phyloP scores from a whole-genome alignment of 2,113 vertebrate genomes.

The Laticauda colubrina region DNA sequence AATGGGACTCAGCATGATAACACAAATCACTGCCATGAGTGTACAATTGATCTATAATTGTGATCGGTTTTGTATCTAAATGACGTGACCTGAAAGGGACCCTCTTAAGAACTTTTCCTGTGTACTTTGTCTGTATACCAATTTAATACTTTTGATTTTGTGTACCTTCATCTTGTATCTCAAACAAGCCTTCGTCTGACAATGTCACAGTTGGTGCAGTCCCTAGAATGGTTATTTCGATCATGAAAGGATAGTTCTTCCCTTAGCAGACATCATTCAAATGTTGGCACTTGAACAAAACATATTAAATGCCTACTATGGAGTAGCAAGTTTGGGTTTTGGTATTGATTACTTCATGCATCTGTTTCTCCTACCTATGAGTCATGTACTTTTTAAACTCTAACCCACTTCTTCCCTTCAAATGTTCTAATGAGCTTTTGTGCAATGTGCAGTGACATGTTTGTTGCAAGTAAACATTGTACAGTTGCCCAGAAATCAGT shows the following conservation, averaged over 20 bases:
- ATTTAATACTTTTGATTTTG: neutral
- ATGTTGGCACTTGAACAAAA: neutral
- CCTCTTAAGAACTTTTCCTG: neutral
- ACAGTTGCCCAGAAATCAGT: neutral
- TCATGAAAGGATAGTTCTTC: neutral
- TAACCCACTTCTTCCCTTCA: neutral
- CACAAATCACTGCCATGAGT: neutral
- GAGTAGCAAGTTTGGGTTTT: neutral
- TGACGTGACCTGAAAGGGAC: neutral
- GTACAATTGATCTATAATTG: neutral
- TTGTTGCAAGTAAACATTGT: neutral
- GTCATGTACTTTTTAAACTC: neutral
- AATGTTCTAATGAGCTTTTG: neutral
- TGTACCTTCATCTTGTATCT: neutral
- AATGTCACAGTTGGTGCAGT: neutral
- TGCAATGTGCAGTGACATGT: neutral
- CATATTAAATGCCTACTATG: neutral
- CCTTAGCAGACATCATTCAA: conserved; percentile 11
- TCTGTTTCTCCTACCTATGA: neutral
- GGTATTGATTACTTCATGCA: neutral
- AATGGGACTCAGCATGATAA: neutral
- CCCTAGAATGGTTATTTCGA: neutral
- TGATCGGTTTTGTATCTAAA: neutral
- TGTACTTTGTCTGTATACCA: neutral
- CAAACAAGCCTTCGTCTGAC: neutral